phyloP scores from a whole-genome alignment of 2,113 vertebrate genomes.

The Plectropomus leopardus region DNA sequence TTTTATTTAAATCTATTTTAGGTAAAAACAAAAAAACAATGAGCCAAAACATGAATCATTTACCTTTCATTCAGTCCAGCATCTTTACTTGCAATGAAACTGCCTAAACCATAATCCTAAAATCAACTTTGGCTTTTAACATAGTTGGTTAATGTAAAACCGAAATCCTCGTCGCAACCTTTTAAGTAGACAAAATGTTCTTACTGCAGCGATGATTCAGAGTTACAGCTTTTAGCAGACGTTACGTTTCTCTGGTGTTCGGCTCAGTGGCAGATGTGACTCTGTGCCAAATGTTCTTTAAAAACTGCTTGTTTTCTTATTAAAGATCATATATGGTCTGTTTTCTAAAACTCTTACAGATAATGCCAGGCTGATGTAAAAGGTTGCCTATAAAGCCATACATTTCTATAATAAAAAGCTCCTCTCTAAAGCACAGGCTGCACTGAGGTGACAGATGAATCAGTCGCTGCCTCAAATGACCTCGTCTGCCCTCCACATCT shows the following conservation, averaged over 20 bases:
- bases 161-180: constrained; percentile 11
- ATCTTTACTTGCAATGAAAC: neutral
- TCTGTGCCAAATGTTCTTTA: neutral
- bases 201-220: neutral
- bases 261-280: neutral
- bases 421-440: neutral
- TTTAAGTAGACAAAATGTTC: neutral
- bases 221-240: neutral
- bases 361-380: neutral
- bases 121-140: neutral
- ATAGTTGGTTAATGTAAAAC: constrained; percentile 11
- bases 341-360: neutral
- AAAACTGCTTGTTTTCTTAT: neutral
- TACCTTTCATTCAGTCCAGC: neutral
- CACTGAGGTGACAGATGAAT: too few relatives aligned
- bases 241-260: neutral
- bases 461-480: neutral
- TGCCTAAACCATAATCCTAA: neutral
- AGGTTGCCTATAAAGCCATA: neutral
- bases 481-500: neutral
- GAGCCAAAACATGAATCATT: neutral
- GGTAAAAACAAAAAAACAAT: neutral
- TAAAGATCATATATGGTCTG: neutral
- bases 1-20: neutral
- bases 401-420: neutral